Conservation (phyloP, 2,113 vertebrate species). For the Rousettus leschenaultii region DNA sequence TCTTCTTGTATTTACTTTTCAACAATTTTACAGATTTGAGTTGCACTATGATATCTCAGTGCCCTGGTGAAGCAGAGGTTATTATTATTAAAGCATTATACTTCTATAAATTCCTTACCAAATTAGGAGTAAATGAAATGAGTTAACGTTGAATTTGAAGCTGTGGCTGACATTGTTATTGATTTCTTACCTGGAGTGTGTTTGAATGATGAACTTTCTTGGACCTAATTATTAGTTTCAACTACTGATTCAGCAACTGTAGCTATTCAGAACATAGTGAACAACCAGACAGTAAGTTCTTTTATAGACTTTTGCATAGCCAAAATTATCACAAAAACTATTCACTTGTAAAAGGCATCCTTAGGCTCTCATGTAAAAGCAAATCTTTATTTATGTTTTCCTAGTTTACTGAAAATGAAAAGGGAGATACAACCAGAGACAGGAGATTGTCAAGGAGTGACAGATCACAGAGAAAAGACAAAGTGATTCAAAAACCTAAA, state of each 20-base stretch:
- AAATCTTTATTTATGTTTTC: neutral
- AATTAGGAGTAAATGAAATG: neutral
- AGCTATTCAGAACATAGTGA: neutral
- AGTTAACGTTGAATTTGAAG: slow-evolving; percentile 15
- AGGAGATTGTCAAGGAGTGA: neutral
- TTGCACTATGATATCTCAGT: neutral
- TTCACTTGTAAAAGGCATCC: neutral
- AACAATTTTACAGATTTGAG: neutral
- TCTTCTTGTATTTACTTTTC: neutral
- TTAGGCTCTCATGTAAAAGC: neutral
- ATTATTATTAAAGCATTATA: neutral
- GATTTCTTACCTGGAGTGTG: slow-evolving; percentile 24
- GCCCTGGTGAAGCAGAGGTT: neutral
- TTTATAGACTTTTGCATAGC: neutral
- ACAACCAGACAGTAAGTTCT: neutral
- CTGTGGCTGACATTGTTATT: neutral
- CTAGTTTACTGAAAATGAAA: slow-evolving; percentile 29
- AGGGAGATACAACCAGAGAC: neutral
- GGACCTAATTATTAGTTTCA: neutral
- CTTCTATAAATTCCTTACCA: slow-evolving; percentile 9
- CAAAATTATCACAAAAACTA: neutral
- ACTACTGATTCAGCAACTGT: neutral
- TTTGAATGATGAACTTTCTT: neutral
- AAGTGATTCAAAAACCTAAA: neutral
- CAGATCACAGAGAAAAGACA: neutral